phyloP scores from a whole-genome alignment of 2,888 invertebrate species.

The Pheosia gnoma region DNA sequence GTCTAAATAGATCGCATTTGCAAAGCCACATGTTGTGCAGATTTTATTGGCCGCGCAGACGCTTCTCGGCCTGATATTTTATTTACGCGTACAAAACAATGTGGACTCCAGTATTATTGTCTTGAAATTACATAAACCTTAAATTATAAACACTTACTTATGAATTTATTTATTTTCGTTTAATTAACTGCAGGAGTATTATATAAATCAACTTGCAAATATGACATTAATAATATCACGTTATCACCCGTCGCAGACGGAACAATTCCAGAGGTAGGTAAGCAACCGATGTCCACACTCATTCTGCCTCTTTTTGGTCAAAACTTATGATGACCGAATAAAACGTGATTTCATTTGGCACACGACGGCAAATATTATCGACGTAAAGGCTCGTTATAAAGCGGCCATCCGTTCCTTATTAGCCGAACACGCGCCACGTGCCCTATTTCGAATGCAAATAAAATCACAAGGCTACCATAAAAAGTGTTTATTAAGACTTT shows the following conservation, averaged over 20 bases:
- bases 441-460: slow-evolving; percentile 78
- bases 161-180: slow-evolving; percentile 22
- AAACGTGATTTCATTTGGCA: slow-evolving; percentile 67
- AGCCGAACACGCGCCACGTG: slow-evolving; percentile 74
- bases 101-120: slow-evolving; percentile 34
- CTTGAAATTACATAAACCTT: slow-evolving; percentile 22
- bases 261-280: slow-evolving; percentile 37
- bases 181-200: slow-evolving; percentile 29
- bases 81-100: slow-evolving; percentile 40
- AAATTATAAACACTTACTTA: slow-evolving; percentile 2
- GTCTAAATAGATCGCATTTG: slow-evolving; percentile 78
- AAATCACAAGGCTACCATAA: slow-evolving; percentile 77
- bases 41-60: slow-evolving; percentile 57
- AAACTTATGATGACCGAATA: slow-evolving; percentile 60
- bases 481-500: slow-evolving; percentile 80
- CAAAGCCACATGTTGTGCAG: slow-evolving; percentile 61
- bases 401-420: slow-evolving; percentile 76
- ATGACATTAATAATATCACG: slow-evolving; percentile 22
- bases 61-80: slow-evolving; percentile 47
- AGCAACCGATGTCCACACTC: slow-evolving; percentile 48
- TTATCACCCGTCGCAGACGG: slow-evolving; percentile 23
- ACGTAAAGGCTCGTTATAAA: slow-evolving; percentile 67
- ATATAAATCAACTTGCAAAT: slow-evolving; percentile 20
- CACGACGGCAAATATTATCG: slow-evolving; percentile 65
- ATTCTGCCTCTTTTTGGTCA: slow-evolving; percentile 51